phyloP scores from a whole-genome alignment of 2,888 invertebrate species.

The Eledona agricola region DNA sequence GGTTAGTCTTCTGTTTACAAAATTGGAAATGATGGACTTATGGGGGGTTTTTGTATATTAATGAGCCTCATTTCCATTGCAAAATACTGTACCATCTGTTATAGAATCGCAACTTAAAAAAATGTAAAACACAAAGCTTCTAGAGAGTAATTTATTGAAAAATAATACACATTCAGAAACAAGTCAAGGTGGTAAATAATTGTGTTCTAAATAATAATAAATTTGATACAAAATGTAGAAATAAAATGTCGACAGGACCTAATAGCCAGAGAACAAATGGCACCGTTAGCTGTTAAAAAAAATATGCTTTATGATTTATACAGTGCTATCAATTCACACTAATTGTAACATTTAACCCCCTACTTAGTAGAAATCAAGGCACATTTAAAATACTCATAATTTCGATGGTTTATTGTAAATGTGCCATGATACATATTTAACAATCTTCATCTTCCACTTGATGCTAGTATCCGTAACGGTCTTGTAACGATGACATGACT shows the following conservation, averaged over 20 bases:
- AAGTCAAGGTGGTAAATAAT: conserved; percentile 11
- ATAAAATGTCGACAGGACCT: conserved; percentile 17
- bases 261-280: conserved; percentile 8
- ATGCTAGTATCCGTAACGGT: conserved; percentile 56
- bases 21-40: no score
- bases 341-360: conserved; percentile 29
- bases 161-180: conserved; percentile 3
- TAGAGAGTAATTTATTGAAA: conserved; percentile 21
- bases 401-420: conserved; percentile 28
- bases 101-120: no score
- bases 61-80: no score
- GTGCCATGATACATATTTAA: conserved; percentile 29
- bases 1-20: no score
- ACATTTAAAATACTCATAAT: conserved; percentile 22
- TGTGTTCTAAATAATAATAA: conserved; percentile 11
- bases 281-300: conserved; percentile 17
- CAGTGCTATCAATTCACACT: conserved; percentile 25
- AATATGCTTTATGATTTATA: conserved; percentile 17
- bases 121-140: no score
- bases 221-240: conserved; percentile 15
- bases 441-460: conserved; percentile 4
- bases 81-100: no score
- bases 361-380: conserved; percentile 30
- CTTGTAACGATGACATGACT: conserved; percentile 90
- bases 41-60: no score